Percentiles rank a stretch among this genome's conserved stretches.
These are phyloP conservation scores for Catalaphyllia jardinei DNA, from an alignment of 64 coral and sea anemone species.

Conservation along the genomic window DNA sequence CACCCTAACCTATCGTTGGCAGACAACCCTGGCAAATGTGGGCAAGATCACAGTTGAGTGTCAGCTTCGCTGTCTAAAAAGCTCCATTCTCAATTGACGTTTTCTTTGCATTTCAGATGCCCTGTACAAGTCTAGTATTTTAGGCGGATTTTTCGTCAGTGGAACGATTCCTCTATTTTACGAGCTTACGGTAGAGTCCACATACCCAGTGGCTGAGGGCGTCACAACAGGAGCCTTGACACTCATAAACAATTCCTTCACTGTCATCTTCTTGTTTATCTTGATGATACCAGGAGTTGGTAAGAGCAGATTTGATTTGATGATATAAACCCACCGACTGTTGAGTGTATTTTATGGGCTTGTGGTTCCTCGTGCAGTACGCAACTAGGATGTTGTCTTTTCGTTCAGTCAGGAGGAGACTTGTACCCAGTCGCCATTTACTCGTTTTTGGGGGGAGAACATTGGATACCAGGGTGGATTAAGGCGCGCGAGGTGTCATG, in stretches of 20 bases:
- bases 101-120: conserved; percentile 46
- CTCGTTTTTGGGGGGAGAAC: no score
- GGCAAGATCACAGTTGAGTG: neutral
- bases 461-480: no score
- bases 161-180: conserved; percentile 99
- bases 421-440: no score
- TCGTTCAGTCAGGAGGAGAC: no score
- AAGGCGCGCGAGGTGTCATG: no score
- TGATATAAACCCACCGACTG: no score
- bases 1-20: no score
- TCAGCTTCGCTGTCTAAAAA: neutral
- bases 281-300: conserved; percentile 93
- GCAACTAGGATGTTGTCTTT: no score
- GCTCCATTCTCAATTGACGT: neutral
- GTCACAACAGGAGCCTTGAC: conserved; percentile 87
- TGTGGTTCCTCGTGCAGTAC: no score
- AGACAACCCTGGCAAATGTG: no score
- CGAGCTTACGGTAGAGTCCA: conserved; percentile 93
- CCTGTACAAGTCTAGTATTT: conserved; percentile 87
- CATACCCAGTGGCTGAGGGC: conserved; percentile 93
- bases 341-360: no score
- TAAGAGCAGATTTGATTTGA: conserved; percentile 38
- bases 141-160: conserved; percentile 95
- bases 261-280: conserved; percentile 84
- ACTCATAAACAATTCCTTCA: conserved; percentile 88